These are phyloP conservation scores for Agrotis clavis DNA, from an alignment of 2,888 invertebrate species.

Conservation along the genomic window DNA sequence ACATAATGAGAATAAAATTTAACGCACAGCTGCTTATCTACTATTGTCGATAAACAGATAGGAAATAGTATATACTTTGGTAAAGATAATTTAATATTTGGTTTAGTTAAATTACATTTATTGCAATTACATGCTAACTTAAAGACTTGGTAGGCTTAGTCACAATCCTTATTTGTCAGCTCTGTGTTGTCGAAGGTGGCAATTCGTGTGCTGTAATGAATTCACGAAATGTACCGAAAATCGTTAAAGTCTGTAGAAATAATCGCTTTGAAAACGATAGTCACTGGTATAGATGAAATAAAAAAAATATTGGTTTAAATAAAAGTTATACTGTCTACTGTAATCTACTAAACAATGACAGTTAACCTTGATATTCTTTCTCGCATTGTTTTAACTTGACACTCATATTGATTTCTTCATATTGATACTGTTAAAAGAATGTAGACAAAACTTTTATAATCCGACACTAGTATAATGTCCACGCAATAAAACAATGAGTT, in stretches of 20 bases:
- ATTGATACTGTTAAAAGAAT: background rate
- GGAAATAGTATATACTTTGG: background rate
- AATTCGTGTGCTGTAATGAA: no score
- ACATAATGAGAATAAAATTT: constrained; percentile 41
- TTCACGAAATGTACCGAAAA: no score
- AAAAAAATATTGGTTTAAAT: no score
- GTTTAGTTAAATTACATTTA: background rate
- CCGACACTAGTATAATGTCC: background rate
- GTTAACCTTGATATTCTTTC: constrained; percentile 2
- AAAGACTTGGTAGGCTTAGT: no score
- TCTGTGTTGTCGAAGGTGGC: no score
- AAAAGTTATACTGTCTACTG: no score
- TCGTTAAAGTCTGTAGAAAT: no score
- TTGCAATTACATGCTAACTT: background rate
- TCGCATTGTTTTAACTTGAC: constrained; percentile 11
- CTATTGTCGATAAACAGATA: constrained; percentile 1
- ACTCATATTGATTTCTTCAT: constrained; percentile 12
- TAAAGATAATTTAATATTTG: background rate
- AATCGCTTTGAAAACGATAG: no score
- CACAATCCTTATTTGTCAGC: no score
- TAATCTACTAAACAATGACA: background rate
- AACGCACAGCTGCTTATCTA: constrained; percentile 24
- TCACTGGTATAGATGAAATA: no score
- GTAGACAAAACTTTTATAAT: constrained; percentile 5
- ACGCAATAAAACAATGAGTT: constrained; percentile 32